phyloP scores from a whole-genome alignment of 2,888 invertebrate genomes.

The Phoenoteleia sp. region DNA sequence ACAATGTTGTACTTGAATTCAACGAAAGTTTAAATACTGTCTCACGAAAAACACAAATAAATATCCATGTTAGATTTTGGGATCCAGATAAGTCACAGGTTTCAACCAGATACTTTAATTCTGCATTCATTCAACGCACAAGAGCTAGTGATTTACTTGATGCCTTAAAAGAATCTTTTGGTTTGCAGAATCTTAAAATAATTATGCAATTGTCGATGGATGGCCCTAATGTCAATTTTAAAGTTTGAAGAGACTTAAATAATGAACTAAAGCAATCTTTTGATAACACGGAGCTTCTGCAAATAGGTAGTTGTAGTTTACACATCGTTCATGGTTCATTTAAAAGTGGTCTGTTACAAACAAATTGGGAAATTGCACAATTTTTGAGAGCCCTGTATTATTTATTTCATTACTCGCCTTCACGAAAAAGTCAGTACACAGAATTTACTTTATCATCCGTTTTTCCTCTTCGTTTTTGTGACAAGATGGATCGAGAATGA shows the following conservation, averaged over 20 bases:
- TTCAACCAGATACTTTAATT: conserved; percentile 73
- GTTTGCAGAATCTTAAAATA: conserved; percentile 46
- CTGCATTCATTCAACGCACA: conserved; percentile 62
- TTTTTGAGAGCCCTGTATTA: conserved; percentile 62
- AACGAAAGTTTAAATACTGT: conserved; percentile 69
- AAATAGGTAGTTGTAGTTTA: conserved; percentile 5
- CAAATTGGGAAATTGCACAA: background rate
- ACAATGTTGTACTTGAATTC: conserved; percentile 53
- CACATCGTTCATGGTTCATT: background rate
- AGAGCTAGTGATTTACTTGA: conserved; percentile 70
- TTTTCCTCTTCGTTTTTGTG: conserved; percentile 78
- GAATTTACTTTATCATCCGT: conserved; percentile 52
- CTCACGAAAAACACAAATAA: conserved; percentile 74
- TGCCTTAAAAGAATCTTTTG: conserved; percentile 44
- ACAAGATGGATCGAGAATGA: conserved; percentile 76
- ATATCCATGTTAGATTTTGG: conserved; percentile 75
- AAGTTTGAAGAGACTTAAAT: conserved; percentile 43
- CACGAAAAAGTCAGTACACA: conserved; percentile 76
- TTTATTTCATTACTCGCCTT: conserved; percentile 79
- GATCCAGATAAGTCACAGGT: conserved; percentile 63
- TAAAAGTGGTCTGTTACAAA: background rate
- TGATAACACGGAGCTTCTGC: conserved; percentile 66
- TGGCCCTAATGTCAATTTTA: conserved; percentile 71
- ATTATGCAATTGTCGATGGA: conserved; percentile 73
- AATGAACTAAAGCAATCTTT: conserved; percentile 54